Conservation (phyloP, 2,113 vertebrate genomes). For the Aspidoscelis tigris region DNA sequence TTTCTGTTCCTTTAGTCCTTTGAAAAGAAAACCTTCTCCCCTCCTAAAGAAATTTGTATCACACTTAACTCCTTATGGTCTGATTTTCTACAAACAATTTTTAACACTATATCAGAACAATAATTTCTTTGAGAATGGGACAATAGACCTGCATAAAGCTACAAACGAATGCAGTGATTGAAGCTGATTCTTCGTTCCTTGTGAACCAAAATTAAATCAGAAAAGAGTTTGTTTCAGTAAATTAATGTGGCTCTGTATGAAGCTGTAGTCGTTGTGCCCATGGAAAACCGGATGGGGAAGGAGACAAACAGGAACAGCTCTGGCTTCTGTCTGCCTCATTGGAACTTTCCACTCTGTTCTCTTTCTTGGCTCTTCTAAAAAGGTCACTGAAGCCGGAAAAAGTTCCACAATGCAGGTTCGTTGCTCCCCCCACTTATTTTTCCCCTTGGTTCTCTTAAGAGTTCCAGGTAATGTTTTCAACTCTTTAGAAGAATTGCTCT, state of each 20-base stretch:
- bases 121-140: too few relatives aligned
- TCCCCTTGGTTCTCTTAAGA: constrained; percentile 43
- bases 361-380: constrained; percentile 4
- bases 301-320: neutral
- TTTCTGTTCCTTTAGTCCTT: too few relatives aligned
- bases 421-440: neutral
- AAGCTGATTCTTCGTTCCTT: neutral
- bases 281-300: constrained; percentile 12
- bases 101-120: too few relatives aligned
- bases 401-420: constrained; percentile 43
- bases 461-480: neutral
- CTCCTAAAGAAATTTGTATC: too few relatives aligned
- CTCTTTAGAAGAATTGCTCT: constrained; percentile 14
- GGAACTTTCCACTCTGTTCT: constrained; percentile 5
- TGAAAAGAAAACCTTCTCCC: too few relatives aligned
- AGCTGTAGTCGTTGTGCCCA: neutral
- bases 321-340: neutral
- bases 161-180: neutral
- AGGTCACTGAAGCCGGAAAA: neutral
- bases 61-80: too few relatives aligned
- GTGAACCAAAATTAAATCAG: neutral
- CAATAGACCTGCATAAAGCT: neutral
- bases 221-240: constrained; percentile 18
- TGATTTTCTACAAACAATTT: too few relatives aligned
- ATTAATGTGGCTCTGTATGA: neutral